Evolutionary conservation across 2,797 vertebrate species (phyloP).

Genomic region (Halcyon badia): DNA sequence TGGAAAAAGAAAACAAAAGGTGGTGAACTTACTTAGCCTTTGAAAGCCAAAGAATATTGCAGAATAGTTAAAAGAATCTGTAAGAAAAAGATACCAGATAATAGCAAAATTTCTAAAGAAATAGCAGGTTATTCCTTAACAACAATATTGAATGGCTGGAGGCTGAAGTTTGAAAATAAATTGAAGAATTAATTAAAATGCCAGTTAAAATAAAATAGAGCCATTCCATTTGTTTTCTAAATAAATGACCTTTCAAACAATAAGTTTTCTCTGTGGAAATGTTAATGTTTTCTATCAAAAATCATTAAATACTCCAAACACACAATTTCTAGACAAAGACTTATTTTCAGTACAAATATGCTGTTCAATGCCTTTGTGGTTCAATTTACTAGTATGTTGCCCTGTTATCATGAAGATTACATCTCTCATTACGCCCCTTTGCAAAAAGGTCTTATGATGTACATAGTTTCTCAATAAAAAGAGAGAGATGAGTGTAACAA

Average conservation of each 20-base stretch:
- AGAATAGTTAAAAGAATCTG: neutral
- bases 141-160: neutral
- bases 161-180: constrained; percentile 22
- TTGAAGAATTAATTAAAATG: constrained; percentile 62
- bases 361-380: neutral
- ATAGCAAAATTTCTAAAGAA: neutral
- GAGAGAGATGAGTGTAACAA: neutral
- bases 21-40: neutral
- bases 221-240: constrained; percentile 28
- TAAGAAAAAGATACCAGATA: neutral
- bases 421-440: neutral
- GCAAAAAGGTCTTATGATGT: neutral
- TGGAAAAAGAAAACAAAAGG: neutral
- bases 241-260: neutral
- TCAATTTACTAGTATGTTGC: neutral
- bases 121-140: neutral
- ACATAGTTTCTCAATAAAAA: neutral
- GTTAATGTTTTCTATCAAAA: neutral
- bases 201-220: constrained; percentile 15
- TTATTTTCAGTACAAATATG: neutral
- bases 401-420: neutral
- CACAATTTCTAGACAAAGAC: neutral
- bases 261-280: neutral
- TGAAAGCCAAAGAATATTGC: constrained; percentile 7
- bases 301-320: neutral